These are phyloP conservation scores for Thunnus maccoyii DNA, from an alignment of 2,113 vertebrate genomes.

Conservation along the genomic window DNA sequence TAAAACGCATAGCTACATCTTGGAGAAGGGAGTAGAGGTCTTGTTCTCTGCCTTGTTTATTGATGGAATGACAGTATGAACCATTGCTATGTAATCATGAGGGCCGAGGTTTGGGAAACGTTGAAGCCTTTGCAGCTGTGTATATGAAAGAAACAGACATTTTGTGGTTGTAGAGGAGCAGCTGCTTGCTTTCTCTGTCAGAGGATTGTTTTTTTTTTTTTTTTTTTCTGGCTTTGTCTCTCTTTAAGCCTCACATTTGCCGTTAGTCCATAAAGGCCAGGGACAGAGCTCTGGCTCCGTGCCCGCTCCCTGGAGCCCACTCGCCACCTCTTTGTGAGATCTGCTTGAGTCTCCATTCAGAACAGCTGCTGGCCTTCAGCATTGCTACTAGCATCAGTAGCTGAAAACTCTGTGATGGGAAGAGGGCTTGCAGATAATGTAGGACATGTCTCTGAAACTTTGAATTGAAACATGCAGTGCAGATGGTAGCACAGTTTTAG, in stretches of 20 bases:
- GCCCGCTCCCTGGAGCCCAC: constrained; percentile 65
- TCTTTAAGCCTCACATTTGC: constrained; percentile 76
- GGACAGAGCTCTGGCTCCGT: constrained; percentile 71
- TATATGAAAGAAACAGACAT: constrained; percentile 58
- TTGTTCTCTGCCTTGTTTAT: background rate
- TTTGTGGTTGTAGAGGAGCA: constrained; percentile 73
- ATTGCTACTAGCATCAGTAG: constrained; percentile 34
- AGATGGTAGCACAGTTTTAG: background rate
- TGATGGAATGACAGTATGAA: constrained; percentile 16
- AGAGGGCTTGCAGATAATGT: background rate
- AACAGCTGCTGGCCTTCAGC: constrained; percentile 70
- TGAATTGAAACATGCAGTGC: background rate
- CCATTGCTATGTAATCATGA: constrained; percentile 20
- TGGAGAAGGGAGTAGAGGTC: background rate
- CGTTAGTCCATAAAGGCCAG: constrained; percentile 68
- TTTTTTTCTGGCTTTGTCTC: constrained; percentile 65
- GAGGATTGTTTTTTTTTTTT: constrained; percentile 43
- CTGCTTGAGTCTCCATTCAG: constrained; percentile 37
- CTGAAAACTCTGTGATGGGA: constrained; percentile 18
- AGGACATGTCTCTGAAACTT: background rate
- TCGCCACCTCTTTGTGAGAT: constrained; percentile 57
- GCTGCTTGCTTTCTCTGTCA: constrained; percentile 76
- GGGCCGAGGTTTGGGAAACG: constrained; percentile 34
- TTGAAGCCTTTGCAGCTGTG: constrained; percentile 72
- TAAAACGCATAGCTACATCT: background rate